Evolutionary conservation across 2,888 invertebrate genomes (phyloP), one percentile per base, ranked within the genome.

Genomic region (Ephialtes manifestator): DNA sequence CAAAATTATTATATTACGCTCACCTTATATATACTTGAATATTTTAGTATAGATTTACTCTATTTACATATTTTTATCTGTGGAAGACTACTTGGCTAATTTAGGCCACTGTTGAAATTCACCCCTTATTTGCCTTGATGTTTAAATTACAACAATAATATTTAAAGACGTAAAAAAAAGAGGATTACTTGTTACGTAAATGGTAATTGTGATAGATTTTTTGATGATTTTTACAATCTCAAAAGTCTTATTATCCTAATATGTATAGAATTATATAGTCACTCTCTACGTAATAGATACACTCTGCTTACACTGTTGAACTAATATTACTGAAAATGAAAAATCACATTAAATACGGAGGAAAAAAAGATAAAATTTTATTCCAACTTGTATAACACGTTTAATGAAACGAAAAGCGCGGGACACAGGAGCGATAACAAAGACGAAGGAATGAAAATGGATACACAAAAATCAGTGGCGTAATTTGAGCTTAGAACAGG

Each of bases 141-240:
- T 93, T 94, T 93, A 89, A 93, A 94, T 93, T 93, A 93, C 93
- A 89, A 89, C 85, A 93, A 93, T 92, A 93, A 93, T 93, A 93
- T 91, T 90, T 89, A 90, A 90, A 89, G 83, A 89, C 86, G 87
- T 89, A 88, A 88, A 89, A 89, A 87, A 88, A 89, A 89, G 90
- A 90, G 90, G 87, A 93, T 93, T 92, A 92, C 92, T 93, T 92
- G 93, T 94, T 93, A 93, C 92, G 93, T 94, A 92, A 93, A 94
- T 93, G 93, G 94, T 94, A 93, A 95, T 95, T 95, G 95, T 96
- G 95, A 96, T 96, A 95, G 95, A 95, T 95, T 95, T 95, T 96
- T 96, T 95, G 95, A 96, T 95, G 95, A 95, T 96, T 96, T 95
- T 96, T 96, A 96, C 95, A 96, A 95, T 95, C 95, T 95, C 95